phyloP scores from a whole-genome alignment of 2,113 vertebrate species.

The Mirounga angustirostris region DNA sequence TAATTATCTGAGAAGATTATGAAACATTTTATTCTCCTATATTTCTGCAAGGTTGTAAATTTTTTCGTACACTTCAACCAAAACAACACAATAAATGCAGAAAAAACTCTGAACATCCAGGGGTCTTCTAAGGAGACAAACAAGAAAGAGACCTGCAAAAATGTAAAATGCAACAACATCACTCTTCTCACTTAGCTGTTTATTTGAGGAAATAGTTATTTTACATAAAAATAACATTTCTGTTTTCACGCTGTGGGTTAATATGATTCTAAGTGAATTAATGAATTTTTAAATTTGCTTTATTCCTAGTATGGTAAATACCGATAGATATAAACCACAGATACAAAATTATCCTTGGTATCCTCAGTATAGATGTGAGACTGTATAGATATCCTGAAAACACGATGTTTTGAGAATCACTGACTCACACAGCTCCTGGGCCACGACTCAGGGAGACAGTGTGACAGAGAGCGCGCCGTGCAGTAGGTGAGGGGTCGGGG shows the following conservation, averaged over 20 bases:
- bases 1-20: neutral
- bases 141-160: neutral
- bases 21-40: neutral
- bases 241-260: neutral
- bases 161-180: neutral
- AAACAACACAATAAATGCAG: neutral
- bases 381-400: neutral
- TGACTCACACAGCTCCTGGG: neutral
- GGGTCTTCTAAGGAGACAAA: neutral
- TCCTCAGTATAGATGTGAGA: neutral
- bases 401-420: neutral
- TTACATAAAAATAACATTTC: neutral
- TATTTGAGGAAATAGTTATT: neutral
- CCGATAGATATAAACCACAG: accelerated
- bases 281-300: too few relatives aligned
- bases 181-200: accelerated
- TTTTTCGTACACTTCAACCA: neutral
- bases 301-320: neutral
- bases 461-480: neutral
- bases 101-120: neutral
- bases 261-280: neutral
- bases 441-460: neutral
- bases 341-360: neutral
- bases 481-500: neutral
- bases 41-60: neutral